phyloP scores from a whole-genome alignment of 2,797 vertebrate species.

The Periophthalmus magnuspinnatus region DNA sequence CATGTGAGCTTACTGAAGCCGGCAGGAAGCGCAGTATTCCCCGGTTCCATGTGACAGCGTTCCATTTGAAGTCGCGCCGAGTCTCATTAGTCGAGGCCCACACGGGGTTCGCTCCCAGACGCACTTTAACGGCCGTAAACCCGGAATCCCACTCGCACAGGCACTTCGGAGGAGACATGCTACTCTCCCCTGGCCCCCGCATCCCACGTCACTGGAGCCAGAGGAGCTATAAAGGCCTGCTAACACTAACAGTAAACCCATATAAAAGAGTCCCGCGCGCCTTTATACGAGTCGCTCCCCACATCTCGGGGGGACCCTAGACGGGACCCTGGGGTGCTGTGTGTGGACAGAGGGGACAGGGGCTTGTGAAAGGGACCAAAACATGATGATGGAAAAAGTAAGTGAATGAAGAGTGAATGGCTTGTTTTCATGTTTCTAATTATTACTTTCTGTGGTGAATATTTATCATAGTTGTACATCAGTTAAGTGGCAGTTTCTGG shows the following conservation, averaged over 20 bases:
- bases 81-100: conserved; percentile 67
- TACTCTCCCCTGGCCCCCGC: conserved; percentile 52
- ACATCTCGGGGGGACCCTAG: conserved; percentile 51
- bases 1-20: conserved; percentile 43
- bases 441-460: too few species aligned
- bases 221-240: conserved; percentile 74
- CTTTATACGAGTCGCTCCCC: conserved; percentile 68
- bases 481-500: too few species aligned
- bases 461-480: too few species aligned
- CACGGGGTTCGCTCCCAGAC: conserved; percentile 62
- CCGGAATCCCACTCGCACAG: conserved; percentile 61
- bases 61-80: conserved; percentile 68
- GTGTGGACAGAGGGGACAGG: conserved; percentile 33
- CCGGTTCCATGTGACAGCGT: conserved; percentile 53
- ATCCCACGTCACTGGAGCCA: conserved; percentile 76
- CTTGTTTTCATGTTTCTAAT: too few species aligned
- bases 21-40: conserved; percentile 56
- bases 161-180: conserved; percentile 65
- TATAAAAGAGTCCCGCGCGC: conserved; percentile 74
- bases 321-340: conserved; percentile 45
- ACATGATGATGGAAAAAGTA: conserved; percentile 5
- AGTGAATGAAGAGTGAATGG: background rate
- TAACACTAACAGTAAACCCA: conserved; percentile 76
- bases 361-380: conserved; percentile 17
- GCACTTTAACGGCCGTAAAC: conserved; percentile 73